Base-by-base conservation (phyloP, 2,797 vertebrate species). In the Paramormyrops hopkinsi region DNA sequence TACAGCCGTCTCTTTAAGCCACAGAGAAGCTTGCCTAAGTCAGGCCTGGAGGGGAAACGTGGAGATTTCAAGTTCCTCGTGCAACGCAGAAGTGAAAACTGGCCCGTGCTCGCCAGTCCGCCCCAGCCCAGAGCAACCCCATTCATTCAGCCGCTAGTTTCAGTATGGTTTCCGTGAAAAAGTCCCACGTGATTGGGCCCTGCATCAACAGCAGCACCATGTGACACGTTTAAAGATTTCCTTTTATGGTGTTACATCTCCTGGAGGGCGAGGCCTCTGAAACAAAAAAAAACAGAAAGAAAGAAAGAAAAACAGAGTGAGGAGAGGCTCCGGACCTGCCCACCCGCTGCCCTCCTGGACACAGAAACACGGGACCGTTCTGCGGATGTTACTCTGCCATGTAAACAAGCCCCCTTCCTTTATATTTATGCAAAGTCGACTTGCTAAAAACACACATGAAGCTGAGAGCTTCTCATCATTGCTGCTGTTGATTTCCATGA, bases 221-320 rank as follows among this genome's bases (percentile, higher is more conserved):
- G 96, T 97, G 96, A 97, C 95, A 95, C 95, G 95, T 93, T 95
- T 97, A 96, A 96, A 96, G 95, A 96, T 96, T 91, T 96, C 96
- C 96, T 96, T 97, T 96, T 97, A 97, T 95, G 96, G 96, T 94
- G 90, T 96, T 96, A 92, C 92, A 93, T 91, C 89, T 89, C 93
- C 92, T 92, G 53, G 90, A 92, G 94, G 96, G 95, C 11, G 95
- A 94, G 94, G 95, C 93, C 90, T 95, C 73, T 51, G 91, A 89
- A 91, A 90, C 90, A 90, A 92, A 93, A 93, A 92, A 5, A 14
- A 19, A 25, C 12, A 50, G 2, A 51, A 2, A 90, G 89, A 89
- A 19, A 50, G 5, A 88, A 85, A 87, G 54, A 37, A 37, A 46
- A 14, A 79, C 73, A 46, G 19, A 83, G 17, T 9, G 37, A 48